A percentile compares a stretch with the other conserved stretches of the same genome.
phyloP scores from a whole-genome alignment of 1,140 invertebrate species.

The Scylla paramamosain region DNA sequence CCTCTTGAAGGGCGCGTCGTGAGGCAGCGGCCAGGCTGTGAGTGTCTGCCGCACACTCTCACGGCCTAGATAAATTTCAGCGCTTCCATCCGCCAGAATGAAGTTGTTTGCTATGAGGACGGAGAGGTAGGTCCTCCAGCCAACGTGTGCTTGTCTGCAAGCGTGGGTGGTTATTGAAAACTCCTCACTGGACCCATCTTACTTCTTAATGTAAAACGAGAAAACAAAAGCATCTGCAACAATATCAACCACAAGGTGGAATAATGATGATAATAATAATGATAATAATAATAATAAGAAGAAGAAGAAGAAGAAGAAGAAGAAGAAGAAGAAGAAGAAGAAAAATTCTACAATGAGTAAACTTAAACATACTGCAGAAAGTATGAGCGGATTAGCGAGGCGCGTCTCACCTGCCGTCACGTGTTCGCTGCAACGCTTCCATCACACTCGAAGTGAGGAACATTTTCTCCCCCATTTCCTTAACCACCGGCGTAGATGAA shows the following conservation, averaged over 20 bases:
- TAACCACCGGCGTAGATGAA: neutral
- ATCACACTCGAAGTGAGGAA: neutral
- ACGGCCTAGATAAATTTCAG: neutral
- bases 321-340: no score
- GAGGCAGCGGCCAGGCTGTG: constrained; percentile 42
- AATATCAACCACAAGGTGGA: no score
- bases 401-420: neutral
- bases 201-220: no score
- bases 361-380: no score
- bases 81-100: constrained; percentile 15
- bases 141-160: constrained; percentile 13
- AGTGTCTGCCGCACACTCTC: neutral
- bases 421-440: neutral
- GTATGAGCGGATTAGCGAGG: no score
- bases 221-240: no score
- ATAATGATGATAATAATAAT: no score
- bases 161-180: no score
- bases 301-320: no score
- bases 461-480: neutral
- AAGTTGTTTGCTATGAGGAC: neutral
- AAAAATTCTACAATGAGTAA: no score
- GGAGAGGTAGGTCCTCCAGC: neutral
- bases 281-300: no score
- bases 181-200: no score
- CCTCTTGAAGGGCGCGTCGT: constrained; percentile 36